These are phyloP conservation scores for Sicus ferrugineus DNA, from an alignment of 2,888 invertebrate species.

Conservation along the genomic window DNA sequence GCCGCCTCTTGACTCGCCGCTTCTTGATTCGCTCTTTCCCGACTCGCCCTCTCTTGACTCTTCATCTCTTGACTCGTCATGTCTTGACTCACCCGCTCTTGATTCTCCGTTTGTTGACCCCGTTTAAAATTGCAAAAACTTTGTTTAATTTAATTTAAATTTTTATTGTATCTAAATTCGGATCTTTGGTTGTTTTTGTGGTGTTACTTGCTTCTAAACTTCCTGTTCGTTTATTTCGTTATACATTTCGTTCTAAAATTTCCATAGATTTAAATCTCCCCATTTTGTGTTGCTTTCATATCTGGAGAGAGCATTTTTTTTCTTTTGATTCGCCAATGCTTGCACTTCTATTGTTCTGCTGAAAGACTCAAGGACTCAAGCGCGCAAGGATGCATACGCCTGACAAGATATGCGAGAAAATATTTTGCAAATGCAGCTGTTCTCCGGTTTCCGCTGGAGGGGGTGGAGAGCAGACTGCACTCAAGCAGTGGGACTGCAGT, in stretches of 20 bases:
- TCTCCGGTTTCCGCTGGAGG: background rate
- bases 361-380: background rate
- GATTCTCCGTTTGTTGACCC: too few species aligned
- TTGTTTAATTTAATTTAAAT: too few species aligned
- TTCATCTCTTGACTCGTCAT: too few species aligned
- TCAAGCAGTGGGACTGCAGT: too few species aligned
- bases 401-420: slow-evolving; percentile 1
- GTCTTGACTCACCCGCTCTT: too few species aligned
- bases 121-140: too few species aligned
- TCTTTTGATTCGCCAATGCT: background rate
- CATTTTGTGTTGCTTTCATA: background rate
- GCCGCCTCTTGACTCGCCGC: too few species aligned
- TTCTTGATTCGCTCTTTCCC: too few species aligned
- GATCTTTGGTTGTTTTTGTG: background rate
- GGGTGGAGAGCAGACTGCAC: too few species aligned
- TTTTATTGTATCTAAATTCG: background rate
- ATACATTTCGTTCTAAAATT: too few species aligned
- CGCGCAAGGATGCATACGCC: background rate
- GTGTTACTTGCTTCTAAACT: background rate
- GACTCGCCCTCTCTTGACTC: too few species aligned
- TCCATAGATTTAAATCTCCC: too few species aligned
- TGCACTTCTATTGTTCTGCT: slow-evolving; percentile 4
- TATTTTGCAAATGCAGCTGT: slow-evolving; percentile 14
- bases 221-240: background rate
- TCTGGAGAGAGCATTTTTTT: background rate